Conservation (phyloP, 2,888 invertebrate genomes). For the Ametastegia equiseti region DNA sequence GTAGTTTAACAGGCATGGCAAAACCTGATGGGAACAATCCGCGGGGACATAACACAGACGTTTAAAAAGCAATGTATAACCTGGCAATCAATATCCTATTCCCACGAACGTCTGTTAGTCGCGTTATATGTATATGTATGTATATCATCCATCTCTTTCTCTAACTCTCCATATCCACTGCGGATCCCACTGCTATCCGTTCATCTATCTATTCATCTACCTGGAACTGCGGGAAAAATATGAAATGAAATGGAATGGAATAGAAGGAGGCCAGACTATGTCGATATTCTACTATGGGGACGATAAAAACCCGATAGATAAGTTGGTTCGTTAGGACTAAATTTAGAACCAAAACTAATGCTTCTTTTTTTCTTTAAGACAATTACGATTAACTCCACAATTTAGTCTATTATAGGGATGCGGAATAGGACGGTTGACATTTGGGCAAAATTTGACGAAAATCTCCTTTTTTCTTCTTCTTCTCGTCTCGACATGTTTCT, state of each 20-base stretch:
- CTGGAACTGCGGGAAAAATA: background rate
- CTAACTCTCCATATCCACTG: background rate
- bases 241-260: background rate
- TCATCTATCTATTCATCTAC: too few relatives aligned
- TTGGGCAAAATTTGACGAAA: background rate
- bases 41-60: constrained; percentile 12
- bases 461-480: background rate
- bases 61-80: constrained; percentile 37
- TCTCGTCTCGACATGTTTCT: background rate
- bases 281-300: background rate
- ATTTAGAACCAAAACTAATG: background rate
- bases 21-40: too few relatives aligned
- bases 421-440: background rate
- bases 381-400: background rate
- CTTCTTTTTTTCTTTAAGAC: background rate
- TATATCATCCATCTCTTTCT: background rate
- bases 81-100: constrained; percentile 26
- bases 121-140: background rate
- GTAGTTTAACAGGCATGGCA: too few relatives aligned
- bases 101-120: constrained; percentile 11
- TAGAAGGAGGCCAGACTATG: background rate
- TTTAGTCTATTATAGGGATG: too few relatives aligned
- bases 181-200: background rate
- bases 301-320: background rate
- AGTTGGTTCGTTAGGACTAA: background rate